Conservation (phyloP, 2,888 invertebrate species). For the Serrognathus titanus region DNA sequence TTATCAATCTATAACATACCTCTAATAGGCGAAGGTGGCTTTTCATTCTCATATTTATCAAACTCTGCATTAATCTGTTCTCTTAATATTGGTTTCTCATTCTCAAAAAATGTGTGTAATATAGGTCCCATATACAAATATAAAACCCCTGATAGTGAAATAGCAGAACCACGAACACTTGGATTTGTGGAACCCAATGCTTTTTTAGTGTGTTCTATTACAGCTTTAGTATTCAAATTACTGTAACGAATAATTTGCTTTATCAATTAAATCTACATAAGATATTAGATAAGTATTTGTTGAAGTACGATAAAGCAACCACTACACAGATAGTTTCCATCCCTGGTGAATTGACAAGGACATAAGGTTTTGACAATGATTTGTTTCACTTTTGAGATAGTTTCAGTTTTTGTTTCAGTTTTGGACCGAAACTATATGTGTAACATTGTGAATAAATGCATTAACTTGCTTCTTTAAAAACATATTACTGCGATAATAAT, state of each 20-base stretch:
- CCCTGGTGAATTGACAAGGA: no score
- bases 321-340: no score
- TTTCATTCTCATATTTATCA: conserved; percentile 74
- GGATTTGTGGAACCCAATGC: conserved; percentile 83
- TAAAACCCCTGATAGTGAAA: conserved; percentile 71
- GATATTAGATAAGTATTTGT: no score
- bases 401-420: no score
- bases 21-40: conserved; percentile 71
- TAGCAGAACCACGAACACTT: conserved; percentile 73
- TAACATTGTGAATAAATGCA: no score
- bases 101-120: conserved; percentile 75
- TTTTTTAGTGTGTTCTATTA: conserved; percentile 78
- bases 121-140: conserved; percentile 78
- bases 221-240: conserved; percentile 64
- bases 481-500: no score
- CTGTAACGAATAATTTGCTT: conserved; percentile 33
- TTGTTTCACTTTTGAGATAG: no score
- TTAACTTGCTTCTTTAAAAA: no score
- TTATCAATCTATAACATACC: conserved; percentile 43
- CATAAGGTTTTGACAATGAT: no score
- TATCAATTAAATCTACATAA: background rate
- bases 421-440: no score
- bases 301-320: no score
- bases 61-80: conserved; percentile 84
- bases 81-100: conserved; percentile 78